Conservation (phyloP, 2,113 vertebrate genomes). For the Cercopithecus mona region DNA sequence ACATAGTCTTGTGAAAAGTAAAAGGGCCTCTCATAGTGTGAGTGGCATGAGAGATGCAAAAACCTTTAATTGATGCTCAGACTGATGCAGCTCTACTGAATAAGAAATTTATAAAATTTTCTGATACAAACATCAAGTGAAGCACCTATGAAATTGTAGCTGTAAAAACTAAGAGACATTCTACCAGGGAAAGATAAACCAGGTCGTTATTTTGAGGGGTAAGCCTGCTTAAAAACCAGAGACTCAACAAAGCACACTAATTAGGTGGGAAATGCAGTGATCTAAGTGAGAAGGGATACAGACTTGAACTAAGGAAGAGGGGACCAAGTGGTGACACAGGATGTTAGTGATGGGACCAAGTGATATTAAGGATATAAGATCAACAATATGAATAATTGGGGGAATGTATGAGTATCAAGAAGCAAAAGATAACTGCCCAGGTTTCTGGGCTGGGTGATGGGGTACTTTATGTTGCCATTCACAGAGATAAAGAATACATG, state of each 20-base stretch:
- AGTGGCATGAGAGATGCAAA: not conserved
- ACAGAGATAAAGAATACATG: not conserved
- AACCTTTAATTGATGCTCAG: not conserved
- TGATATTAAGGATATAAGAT: not conserved
- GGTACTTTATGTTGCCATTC: not conserved
- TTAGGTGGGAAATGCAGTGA: not conserved
- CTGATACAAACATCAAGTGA: not conserved
- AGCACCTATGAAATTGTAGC: not conserved
- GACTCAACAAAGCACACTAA: not conserved
- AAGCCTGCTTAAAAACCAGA: not conserved
- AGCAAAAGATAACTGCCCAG: not conserved
- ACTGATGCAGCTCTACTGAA: not conserved
- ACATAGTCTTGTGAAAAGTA: not conserved
- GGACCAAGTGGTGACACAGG: not conserved
- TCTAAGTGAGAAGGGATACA: not conserved
- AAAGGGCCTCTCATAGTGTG: not conserved
- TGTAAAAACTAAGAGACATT: not conserved
- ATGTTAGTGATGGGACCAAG: not conserved
- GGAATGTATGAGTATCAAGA: not conserved
- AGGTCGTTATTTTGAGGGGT: not conserved
- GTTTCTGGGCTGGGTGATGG: not conserved
- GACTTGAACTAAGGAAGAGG: not conserved
- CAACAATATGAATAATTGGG: not conserved
- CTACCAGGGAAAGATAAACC: not conserved
- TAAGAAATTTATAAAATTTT: not conserved